These are phyloP conservation scores for Brienomyrus brachyistius DNA, from an alignment of 2,113 vertebrate genomes.

Conservation along the genomic window DNA sequence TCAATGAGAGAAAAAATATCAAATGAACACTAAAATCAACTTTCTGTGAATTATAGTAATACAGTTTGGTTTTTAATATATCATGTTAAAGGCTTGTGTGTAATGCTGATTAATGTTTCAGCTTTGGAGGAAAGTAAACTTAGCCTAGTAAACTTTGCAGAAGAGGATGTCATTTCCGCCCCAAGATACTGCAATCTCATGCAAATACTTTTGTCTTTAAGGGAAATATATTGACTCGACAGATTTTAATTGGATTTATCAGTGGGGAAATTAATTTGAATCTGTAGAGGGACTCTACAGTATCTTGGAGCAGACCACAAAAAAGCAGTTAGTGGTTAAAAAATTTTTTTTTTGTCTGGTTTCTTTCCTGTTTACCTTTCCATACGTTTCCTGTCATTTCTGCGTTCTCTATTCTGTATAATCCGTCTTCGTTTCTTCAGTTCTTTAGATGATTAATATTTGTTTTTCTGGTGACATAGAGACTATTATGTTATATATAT, in stretches of 20 bases:
- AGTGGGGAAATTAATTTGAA: not conserved
- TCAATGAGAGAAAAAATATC: not conserved
- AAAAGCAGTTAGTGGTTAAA: slow-evolving; percentile 14
- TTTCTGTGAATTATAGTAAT: not conserved
- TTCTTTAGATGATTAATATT: slow-evolving; percentile 31
- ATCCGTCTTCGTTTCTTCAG: slow-evolving; percentile 51
- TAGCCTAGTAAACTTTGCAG: not conserved
- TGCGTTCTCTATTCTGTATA: slow-evolving; percentile 29
- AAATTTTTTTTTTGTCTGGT: slow-evolving; percentile 33
- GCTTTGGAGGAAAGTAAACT: not conserved
- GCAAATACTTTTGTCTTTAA: slow-evolving; percentile 26
- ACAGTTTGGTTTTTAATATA: not conserved
- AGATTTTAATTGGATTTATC: slow-evolving; percentile 4
- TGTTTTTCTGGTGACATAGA: not conserved
- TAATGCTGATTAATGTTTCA: not conserved
- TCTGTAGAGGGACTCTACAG: not conserved
- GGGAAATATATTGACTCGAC: slow-evolving; percentile 14
- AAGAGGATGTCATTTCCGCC: not conserved
- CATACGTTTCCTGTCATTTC: slow-evolving; percentile 25
- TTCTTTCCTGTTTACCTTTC: slow-evolving; percentile 31
- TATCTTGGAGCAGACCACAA: slow-evolving; percentile 22
- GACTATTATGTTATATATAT: too few relatives aligned
- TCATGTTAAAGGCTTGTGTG: not conserved
- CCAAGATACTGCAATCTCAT: slow-evolving; percentile 22
- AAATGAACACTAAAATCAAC: not conserved